Evolutionary conservation across 2,888 invertebrate genomes (phyloP).

Genomic region (Macrosiphum euphorbiae): DNA sequence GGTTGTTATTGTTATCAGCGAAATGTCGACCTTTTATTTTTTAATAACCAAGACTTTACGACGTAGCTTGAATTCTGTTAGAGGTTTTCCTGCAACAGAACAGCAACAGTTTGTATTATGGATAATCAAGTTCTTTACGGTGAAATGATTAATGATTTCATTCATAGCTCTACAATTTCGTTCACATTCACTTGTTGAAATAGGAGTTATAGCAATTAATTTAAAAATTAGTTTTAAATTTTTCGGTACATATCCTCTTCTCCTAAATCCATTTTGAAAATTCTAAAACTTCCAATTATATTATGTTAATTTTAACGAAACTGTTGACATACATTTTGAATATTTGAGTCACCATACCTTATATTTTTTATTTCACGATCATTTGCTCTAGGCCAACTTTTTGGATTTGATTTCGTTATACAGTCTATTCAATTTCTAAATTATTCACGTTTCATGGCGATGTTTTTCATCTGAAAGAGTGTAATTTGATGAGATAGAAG

Average conservation of each 20-base stretch:
- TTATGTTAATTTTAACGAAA: neutral
- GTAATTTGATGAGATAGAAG: neutral
- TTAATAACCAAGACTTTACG: neutral
- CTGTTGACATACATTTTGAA: neutral
- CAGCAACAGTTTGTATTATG: neutral
- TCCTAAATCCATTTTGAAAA: neutral
- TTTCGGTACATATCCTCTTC: neutral
- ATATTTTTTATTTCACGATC: neutral
- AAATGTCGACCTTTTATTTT: neutral
- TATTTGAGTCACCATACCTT: neutral
- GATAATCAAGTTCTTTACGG: neutral
- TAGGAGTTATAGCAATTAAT: neutral
- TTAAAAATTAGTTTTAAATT: neutral
- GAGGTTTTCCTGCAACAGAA: neutral
- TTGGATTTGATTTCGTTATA: neutral
- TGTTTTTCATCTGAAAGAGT: neutral
- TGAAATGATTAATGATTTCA: neutral
- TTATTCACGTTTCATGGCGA: neutral
- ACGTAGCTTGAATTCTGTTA: neutral
- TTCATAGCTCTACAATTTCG: neutral
- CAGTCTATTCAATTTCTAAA: neutral
- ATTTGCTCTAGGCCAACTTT: neutral
- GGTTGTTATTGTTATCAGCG: neutral
- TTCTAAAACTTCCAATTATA: neutral
- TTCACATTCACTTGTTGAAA: neutral